phyloP scores from a whole-genome alignment of 2,888 invertebrate genomes.

The Drosophila anceps region DNA sequence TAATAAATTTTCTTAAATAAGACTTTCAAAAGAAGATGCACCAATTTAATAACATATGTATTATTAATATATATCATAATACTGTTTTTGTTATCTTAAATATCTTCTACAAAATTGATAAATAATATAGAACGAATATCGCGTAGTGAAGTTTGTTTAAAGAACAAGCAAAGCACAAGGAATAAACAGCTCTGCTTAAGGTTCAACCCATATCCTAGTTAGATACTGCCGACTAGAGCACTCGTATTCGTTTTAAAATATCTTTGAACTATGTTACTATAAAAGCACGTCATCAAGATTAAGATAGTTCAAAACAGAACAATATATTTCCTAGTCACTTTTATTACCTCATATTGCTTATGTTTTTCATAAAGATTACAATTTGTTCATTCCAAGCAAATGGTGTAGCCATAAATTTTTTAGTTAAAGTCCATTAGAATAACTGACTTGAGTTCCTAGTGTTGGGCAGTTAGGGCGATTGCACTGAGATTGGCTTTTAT shows the following conservation, averaged over 20 bases:
- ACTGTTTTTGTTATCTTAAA: too few species aligned
- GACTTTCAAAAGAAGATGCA: too few species aligned
- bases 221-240: too few species aligned
- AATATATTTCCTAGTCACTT: not conserved
- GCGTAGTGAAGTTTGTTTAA: too few species aligned
- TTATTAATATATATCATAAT: too few species aligned
- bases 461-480: conserved; percentile 21
- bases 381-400: conserved; percentile 11
- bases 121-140: too few species aligned
- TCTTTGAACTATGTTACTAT: not conserved
- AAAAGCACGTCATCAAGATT: not conserved
- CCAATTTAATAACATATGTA: too few species aligned
- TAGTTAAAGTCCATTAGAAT: conserved; percentile 68
- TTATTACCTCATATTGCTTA: not conserved
- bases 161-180: too few species aligned
- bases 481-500: conserved; percentile 60
- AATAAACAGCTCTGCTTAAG: too few species aligned
- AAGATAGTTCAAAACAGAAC: not conserved
- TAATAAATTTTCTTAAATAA: too few species aligned
- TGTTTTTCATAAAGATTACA: not conserved
- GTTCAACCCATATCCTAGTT: too few species aligned
- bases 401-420: conserved; percentile 57
- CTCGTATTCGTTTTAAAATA: not conserved
- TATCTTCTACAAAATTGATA: too few species aligned
- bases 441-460: conserved; percentile 30